Percentiles rank a stretch among this genome's conserved stretches.
These are phyloP conservation scores for Tragelaphus oryx DNA, from an alignment of 2,797 vertebrate genomes.

Conservation along the genomic window DNA sequence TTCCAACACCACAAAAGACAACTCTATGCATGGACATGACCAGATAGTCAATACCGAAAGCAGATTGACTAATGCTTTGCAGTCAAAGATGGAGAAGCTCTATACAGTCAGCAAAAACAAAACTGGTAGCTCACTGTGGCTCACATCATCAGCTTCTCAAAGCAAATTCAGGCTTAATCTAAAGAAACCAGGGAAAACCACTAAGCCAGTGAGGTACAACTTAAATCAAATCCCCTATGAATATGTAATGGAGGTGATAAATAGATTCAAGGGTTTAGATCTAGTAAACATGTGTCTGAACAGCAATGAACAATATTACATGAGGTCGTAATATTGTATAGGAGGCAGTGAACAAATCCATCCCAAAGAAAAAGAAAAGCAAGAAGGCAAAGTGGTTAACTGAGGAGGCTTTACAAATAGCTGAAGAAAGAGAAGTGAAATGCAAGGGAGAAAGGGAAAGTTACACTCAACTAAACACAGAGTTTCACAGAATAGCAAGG, in stretches of 20 bases:
- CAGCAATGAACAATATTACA: too few relatives aligned
- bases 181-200: not conserved
- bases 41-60: not conserved
- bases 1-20: not conserved
- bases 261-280: not conserved
- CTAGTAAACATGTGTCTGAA: not conserved
- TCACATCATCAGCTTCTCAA: not conserved
- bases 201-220: not conserved
- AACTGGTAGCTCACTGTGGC: not conserved
- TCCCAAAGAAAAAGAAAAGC: not conserved
- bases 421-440: not conserved
- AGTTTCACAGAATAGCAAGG: not conserved
- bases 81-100: not conserved
- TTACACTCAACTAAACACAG: not conserved
- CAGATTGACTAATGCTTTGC: not conserved
- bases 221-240: not conserved
- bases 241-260: not conserved
- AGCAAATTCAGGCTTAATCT: not conserved
- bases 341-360: not conserved
- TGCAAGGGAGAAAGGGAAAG: not conserved
- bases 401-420: not conserved
- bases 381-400: not conserved
- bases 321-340: not conserved
- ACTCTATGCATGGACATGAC: not conserved
- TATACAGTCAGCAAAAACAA: not conserved